These are phyloP conservation scores for Percopsis omiscomaycus DNA, from an alignment of 2,797 vertebrate species.

Conservation along the genomic window DNA sequence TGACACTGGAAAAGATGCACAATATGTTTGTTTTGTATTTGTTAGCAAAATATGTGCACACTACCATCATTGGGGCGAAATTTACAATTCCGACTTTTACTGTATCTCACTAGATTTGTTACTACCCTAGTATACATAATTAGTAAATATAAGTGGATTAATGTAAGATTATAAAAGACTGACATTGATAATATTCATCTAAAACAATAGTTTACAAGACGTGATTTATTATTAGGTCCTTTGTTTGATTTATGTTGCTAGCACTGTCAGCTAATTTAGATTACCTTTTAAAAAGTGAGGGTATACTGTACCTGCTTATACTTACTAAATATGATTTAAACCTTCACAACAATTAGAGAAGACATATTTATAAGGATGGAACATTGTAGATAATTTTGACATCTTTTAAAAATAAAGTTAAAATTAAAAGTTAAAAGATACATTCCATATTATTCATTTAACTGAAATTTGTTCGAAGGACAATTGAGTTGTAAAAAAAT, in stretches of 20 bases:
- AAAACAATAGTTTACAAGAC: constrained; percentile 8
- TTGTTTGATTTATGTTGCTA: constrained; percentile 12
- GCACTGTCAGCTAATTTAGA: constrained; percentile 37
- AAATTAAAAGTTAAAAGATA: constrained; percentile 62
- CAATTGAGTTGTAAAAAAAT: too few relatives aligned
- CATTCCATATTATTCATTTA: constrained; percentile 4
- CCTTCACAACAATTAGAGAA: constrained; percentile 50
- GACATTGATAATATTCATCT: constrained; percentile 21
- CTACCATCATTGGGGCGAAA: constrained; percentile 4
- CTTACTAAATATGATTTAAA: constrained; percentile 57
- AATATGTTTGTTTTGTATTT: constrained; percentile 17
- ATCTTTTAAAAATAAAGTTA: constrained; percentile 73
- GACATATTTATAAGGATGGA: constrained; percentile 72
- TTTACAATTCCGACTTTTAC: constrained; percentile 26
- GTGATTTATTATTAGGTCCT: constrained; percentile 7
- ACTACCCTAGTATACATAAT: constrained; percentile 22
- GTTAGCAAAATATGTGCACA: constrained; percentile 25
- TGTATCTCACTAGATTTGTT: constrained; percentile 22
- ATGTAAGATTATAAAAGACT: neutral
- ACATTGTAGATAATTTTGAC: constrained; percentile 78
- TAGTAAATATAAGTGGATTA: constrained; percentile 13
- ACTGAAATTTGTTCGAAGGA: too few relatives aligned
- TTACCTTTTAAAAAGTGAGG: constrained; percentile 37
- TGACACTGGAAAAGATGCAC: neutral
- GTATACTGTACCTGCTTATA: constrained; percentile 22